A percentile compares a stretch with the other conserved stretches of the same genome.
Evolutionary conservation across 2,113 vertebrate species (phyloP).

Genomic region (Dipodomys stephensi): DNA sequence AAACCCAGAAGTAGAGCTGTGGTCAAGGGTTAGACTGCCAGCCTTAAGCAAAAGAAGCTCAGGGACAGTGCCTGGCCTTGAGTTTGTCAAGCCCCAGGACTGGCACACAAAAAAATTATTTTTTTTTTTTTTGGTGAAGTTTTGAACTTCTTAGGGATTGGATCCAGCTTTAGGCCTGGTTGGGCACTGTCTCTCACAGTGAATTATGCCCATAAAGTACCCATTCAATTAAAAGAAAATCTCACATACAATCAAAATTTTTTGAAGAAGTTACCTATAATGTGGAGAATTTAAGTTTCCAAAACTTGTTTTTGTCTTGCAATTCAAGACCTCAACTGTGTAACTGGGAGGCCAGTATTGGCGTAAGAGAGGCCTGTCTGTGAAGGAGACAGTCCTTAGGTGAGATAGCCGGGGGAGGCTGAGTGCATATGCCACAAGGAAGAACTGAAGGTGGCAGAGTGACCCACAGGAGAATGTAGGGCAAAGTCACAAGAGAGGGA

Average conservation of each 20-base stretch:
- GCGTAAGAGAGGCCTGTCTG: not conserved
- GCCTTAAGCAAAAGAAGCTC: too few species aligned
- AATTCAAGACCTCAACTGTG: not conserved
- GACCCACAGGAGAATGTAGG: not conserved
- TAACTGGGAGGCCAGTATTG: not conserved
- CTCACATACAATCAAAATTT: slow-evolving; percentile 10
- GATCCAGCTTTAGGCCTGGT: too few species aligned
- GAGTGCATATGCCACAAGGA: not conserved
- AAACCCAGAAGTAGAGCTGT: too few species aligned
- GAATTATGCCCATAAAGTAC: too few species aligned
- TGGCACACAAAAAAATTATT: too few species aligned
- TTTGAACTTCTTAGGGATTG: too few species aligned
- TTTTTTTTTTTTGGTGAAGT: too few species aligned
- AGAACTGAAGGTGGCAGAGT: not conserved
- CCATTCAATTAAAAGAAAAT: not conserved
- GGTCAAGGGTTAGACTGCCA: too few species aligned
- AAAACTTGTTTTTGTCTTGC: slow-evolving; percentile 38
- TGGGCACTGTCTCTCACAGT: too few species aligned
- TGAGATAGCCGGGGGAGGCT: not conserved
- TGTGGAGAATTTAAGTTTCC: not conserved
- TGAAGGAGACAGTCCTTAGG: not conserved
- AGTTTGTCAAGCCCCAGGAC: too few species aligned
- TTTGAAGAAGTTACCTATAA: slow-evolving; percentile 6
- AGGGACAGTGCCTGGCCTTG: too few species aligned
- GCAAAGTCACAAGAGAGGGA: not conserved